Conservation (phyloP, 2,888 invertebrate species). For the Apodemia hepburni region DNA sequence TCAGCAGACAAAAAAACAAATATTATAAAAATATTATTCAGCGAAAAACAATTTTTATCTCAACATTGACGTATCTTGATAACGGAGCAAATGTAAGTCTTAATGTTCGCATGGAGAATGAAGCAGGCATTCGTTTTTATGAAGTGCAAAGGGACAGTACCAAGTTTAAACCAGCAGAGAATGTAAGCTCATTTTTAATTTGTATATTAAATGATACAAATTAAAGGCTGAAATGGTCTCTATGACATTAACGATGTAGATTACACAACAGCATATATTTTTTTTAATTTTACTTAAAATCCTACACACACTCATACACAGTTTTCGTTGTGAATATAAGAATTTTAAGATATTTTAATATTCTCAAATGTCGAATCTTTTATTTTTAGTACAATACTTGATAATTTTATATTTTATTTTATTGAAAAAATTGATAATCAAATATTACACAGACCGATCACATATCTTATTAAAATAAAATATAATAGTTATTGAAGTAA, state of each 20-base stretch:
- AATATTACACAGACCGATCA: no score
- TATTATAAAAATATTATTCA: slow-evolving; percentile 21
- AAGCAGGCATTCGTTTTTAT: slow-evolving; percentile 16
- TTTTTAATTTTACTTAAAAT: no score
- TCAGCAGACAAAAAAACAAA: slow-evolving; percentile 19
- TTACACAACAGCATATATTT: no score
- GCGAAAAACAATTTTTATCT: slow-evolving; percentile 22
- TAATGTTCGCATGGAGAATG: slow-evolving; percentile 4
- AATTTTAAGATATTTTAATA: no score
- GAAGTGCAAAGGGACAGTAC: slow-evolving; percentile 11
- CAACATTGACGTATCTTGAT: slow-evolving; percentile 17
- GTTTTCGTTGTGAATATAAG: no score
- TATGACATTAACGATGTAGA: background rate
- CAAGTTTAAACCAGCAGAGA: slow-evolving; percentile 16
- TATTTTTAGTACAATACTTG: no score
- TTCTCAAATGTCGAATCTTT: no score
- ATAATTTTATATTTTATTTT: no score
- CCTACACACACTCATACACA: no score
- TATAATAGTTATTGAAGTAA: no score
- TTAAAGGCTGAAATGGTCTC: slow-evolving; percentile 14
- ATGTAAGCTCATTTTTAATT: slow-evolving; percentile 24
- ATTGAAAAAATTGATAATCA: no score
- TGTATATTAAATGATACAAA: slow-evolving; percentile 18
- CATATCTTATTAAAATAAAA: no score
- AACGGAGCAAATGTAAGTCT: slow-evolving; percentile 19